Conservation (phyloP, 1,140 invertebrate species). For the Manduca sexta region DNA sequence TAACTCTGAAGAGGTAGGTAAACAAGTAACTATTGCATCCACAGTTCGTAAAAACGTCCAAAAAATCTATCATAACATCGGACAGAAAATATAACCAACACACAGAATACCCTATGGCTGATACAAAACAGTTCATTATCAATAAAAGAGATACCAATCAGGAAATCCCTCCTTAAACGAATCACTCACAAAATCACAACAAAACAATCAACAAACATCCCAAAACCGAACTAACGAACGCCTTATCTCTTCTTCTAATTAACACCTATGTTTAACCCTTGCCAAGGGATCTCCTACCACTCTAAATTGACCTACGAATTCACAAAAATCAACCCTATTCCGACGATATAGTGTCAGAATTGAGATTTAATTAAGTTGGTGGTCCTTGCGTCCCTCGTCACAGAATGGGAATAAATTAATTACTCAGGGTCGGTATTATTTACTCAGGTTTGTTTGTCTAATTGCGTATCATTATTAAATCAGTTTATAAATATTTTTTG, state of each 20-base stretch:
- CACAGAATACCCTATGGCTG: no score
- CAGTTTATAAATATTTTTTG: not conserved
- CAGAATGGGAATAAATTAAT: constrained; percentile 15
- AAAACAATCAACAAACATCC: not conserved
- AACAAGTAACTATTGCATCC: not conserved
- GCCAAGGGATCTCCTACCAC: constrained; percentile 5
- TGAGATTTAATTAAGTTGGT: not conserved
- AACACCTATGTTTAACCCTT: constrained; percentile 15
- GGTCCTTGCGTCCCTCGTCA: constrained; percentile 11
- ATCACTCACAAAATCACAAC: not conserved
- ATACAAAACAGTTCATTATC: no score
- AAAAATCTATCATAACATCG: not conserved
- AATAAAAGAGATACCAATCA: no score
- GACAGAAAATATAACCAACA: no score
- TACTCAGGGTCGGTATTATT: constrained; percentile 2
- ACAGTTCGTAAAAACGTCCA: not conserved
- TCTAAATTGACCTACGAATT: not conserved
- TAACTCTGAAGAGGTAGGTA: no score
- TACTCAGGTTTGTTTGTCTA: not conserved
- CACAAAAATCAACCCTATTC: not conserved
- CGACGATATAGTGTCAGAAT: not conserved
- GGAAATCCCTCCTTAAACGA: no score
- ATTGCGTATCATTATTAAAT: not conserved
- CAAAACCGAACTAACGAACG: constrained; percentile 14
- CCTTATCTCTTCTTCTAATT: constrained; percentile 16